Evolutionary conservation across 2,888 invertebrate genomes (phyloP).

Genomic region (Heliconius sara): DNA sequence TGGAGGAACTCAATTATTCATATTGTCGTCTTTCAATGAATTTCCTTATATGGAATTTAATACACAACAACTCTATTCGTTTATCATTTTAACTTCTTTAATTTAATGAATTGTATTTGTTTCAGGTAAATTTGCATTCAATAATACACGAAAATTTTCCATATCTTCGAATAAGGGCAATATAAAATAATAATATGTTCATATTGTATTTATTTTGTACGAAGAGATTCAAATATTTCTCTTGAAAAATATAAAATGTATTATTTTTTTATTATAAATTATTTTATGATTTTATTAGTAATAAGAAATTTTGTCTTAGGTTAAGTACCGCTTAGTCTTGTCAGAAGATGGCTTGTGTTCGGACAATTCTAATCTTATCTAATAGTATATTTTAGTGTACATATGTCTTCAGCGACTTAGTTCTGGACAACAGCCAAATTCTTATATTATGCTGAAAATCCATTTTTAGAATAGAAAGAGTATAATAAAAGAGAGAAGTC

Average conservation of each 20-base stretch:
- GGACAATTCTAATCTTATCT: too few relatives aligned
- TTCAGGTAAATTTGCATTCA: slow-evolving; percentile 4
- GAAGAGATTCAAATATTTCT: neutral
- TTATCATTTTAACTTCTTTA: neutral
- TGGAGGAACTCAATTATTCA: too few relatives aligned
- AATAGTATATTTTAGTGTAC: too few relatives aligned
- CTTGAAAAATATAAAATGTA: neutral
- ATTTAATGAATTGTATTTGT: neutral
- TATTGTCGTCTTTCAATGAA: too few relatives aligned
- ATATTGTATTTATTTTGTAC: neutral
- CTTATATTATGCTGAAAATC: too few relatives aligned
- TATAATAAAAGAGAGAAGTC: too few relatives aligned
- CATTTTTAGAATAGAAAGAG: too few relatives aligned
- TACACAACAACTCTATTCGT: neutral
- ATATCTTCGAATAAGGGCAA: neutral
- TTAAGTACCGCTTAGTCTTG: too few relatives aligned
- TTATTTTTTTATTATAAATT: neutral
- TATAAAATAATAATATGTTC: neutral
- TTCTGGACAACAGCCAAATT: too few relatives aligned
- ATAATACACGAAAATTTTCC: neutral
- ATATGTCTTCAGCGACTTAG: too few relatives aligned
- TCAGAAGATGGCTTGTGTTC: too few relatives aligned
- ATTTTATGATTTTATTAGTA: neutral
- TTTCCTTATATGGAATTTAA: neutral
- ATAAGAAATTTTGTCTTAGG: neutral